These are phyloP conservation scores for Drosophila rufa DNA, from an alignment of 1,140 invertebrate genomes.

Conservation along the genomic window DNA sequence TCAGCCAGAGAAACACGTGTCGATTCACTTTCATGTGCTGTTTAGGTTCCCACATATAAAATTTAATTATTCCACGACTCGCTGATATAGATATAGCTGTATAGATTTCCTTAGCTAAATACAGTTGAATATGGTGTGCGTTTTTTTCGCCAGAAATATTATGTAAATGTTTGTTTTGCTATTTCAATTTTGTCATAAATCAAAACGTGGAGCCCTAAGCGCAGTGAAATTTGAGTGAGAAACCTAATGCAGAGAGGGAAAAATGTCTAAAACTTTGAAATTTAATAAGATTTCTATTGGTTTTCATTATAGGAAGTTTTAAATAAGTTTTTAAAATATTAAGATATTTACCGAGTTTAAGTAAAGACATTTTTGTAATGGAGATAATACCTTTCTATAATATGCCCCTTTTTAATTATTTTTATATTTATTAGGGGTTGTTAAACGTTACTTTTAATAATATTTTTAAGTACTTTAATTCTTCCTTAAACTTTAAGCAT, in stretches of 20 bases:
- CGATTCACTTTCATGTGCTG: slow-evolving; percentile 51
- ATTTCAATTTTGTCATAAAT: slow-evolving; percentile 54
- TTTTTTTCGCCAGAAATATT: slow-evolving; percentile 49
- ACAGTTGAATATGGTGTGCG: slow-evolving; percentile 10
- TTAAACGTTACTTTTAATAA: too few relatives aligned
- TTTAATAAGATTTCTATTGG: too few relatives aligned
- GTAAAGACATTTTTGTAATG: too few relatives aligned
- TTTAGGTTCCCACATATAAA: slow-evolving; percentile 51
- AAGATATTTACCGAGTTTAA: too few relatives aligned
- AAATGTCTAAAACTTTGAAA: not conserved
- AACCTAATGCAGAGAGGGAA: slow-evolving; percentile 4
- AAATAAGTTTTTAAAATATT: too few relatives aligned
- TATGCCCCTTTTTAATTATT: too few relatives aligned
- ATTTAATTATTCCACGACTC: slow-evolving; percentile 45
- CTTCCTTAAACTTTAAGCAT: rapidly evolving
- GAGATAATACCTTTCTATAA: too few relatives aligned
- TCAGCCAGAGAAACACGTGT: slow-evolving; percentile 54
- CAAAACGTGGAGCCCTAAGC: slow-evolving; percentile 39
- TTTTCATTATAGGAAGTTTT: too few relatives aligned
- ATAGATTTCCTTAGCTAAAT: slow-evolving; percentile 34
- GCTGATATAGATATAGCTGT: slow-evolving; percentile 15
- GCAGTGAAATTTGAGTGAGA: slow-evolving; percentile 52
- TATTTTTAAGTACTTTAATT: not conserved
- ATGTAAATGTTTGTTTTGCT: slow-evolving; percentile 50
- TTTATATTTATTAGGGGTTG: too few relatives aligned